Conservation (phyloP, 2,797 vertebrate species). For the Australoheros facetus region DNA sequence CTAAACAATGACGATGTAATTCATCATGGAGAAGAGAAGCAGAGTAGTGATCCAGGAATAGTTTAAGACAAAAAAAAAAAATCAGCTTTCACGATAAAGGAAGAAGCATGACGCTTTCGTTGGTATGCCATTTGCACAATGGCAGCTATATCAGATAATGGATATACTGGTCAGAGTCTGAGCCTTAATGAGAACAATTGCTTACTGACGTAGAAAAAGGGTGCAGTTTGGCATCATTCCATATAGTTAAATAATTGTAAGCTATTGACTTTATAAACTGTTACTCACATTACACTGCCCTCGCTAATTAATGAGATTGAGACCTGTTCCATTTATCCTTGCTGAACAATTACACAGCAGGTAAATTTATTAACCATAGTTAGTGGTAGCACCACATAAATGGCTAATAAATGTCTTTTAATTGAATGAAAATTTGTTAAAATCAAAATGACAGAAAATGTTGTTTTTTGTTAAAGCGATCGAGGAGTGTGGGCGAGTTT, state of each 20-base stretch:
- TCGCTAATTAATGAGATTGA: slow-evolving; percentile 37
- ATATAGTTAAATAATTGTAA: slow-evolving; percentile 23
- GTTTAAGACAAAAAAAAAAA: slow-evolving; percentile 45
- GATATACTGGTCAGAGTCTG: slow-evolving; percentile 2
- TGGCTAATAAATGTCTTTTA: slow-evolving; percentile 49
- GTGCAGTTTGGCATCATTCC: slow-evolving; percentile 8
- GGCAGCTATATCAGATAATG: slow-evolving; percentile 9
- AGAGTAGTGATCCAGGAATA: slow-evolving; percentile 42
- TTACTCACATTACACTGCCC: slow-evolving; percentile 27
- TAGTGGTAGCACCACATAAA: slow-evolving; percentile 42
- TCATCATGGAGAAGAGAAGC: slow-evolving; percentile 34
- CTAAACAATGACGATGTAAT: slow-evolving; percentile 63
- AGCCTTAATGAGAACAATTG: background rate
- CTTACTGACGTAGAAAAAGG: slow-evolving; percentile 4
- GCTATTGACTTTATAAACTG: slow-evolving; percentile 25
- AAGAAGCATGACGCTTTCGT: slow-evolving; percentile 10
- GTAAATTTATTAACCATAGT: slow-evolving; percentile 62
- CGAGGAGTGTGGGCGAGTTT: background rate
- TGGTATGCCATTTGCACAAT: background rate
- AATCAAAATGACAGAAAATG: slow-evolving; percentile 38
- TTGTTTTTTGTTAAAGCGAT: slow-evolving; percentile 7
- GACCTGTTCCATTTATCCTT: slow-evolving; percentile 41
- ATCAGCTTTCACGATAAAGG: slow-evolving; percentile 44
- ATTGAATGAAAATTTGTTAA: slow-evolving; percentile 59
- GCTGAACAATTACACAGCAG: slow-evolving; percentile 62